Evolutionary conservation across 2,797 vertebrate species (phyloP), one percentile per base, ranked within the genome.

Genomic region (Capromys pilorides): DNA sequence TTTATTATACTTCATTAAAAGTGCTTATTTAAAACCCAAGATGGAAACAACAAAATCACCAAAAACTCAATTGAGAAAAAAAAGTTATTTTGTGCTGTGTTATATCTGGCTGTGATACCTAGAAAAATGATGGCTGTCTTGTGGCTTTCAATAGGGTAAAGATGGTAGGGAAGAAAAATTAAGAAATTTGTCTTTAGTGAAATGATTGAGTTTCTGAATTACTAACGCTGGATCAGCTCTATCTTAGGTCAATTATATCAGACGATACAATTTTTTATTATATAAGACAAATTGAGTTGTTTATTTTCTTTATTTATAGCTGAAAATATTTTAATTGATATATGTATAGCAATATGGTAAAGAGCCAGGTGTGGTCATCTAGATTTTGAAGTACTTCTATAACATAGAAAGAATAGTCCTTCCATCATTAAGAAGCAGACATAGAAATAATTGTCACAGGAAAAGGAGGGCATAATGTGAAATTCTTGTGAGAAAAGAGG

Each of bases 261-360:
- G 45, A 66, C 86, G 62, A 79, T 86, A 54, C 16, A 28, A 22
- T 67, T 59, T 85, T 49, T 86, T 88, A 28, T 36, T 81, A 12
- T 39, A 16, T 67, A 79, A 84, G 85, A 21, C 45, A 88, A 78
- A 86, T 21, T 57, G 75, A 89, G 9, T n/a, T 79, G 77, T 24
- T 78, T 78, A 61, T 96, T 71, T 73, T 91, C 81, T 54, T 51
- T 71, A 79, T 54, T 51, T 71, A 79, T 9, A 64, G 51, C 26
- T 49, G 28, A 95, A 90, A 41, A 0, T 39, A 87, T 80, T 96
- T 51, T 79, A 62, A 64, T 1, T 67, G 81, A 78, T 79, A 92
- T 79, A 61, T 92, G 39, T 41, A 26, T 64, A n/a, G 51, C 84
- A 80, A 54, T 49, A 41, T 88, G 61, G 45, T 22, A 86, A 83